Evolutionary conservation across 2,113 vertebrate genomes (phyloP).

Genomic region (Oophaga pumilio): DNA sequence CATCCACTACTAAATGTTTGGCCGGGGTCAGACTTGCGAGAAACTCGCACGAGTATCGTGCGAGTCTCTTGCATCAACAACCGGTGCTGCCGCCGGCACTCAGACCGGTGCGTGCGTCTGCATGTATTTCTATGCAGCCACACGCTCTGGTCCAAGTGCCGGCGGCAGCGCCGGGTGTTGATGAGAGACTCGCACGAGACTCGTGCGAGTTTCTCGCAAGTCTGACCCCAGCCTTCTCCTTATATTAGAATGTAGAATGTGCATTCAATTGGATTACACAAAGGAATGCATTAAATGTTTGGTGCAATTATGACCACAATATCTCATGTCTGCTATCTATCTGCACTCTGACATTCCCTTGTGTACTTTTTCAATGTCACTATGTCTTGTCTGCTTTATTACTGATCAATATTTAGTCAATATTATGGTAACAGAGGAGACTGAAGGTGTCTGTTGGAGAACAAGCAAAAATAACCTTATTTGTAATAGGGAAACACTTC

Average conservation of each 20-base stretch:
- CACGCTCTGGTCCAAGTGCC: no score
- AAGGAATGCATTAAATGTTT: not conserved
- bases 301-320: not conserved
- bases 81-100: no score
- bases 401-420: conserved; percentile 31
- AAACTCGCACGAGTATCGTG: no score
- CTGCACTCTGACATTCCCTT: conserved; percentile 2
- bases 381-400: not conserved
- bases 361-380: conserved; percentile 24
- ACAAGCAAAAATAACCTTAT: not conserved
- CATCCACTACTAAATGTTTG: not conserved
- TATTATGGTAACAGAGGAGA: conserved; percentile 11
- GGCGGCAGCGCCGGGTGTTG: no score
- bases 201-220: no score
- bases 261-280: not conserved
- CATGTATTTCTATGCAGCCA: no score
- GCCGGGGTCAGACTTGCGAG: no score
- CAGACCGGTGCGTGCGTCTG: no score
- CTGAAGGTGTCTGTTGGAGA: not conserved
- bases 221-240: no score
- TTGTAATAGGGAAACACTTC: not conserved
- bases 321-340: conserved; percentile 12
- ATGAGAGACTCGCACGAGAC: no score
- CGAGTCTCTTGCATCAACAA: no score
- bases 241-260: not conserved